Percentiles rank a stretch among this genome's conserved stretches.
Evolutionary conservation across 1,140 invertebrate genomes (phyloP).

Genomic region (Epicauta chinensis): DNA sequence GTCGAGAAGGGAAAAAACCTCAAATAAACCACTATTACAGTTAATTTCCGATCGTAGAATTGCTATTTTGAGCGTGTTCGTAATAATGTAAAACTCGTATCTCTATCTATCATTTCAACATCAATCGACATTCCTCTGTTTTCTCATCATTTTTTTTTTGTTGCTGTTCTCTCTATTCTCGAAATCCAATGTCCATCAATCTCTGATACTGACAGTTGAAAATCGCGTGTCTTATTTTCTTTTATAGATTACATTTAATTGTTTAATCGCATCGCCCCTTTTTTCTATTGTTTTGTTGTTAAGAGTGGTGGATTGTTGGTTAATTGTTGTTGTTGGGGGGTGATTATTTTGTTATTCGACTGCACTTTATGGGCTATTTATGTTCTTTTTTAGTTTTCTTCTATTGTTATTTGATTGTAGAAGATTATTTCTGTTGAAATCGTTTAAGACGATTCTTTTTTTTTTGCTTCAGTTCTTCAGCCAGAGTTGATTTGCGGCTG

Average conservation of each 20-base stretch:
- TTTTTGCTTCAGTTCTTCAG: constrained; percentile 7
- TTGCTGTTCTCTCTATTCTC: too few species aligned
- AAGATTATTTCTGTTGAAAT: constrained; percentile 14
- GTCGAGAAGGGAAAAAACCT: constrained; percentile 9
- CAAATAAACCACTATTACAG: constrained; percentile 20
- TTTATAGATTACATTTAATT: constrained; percentile 29
- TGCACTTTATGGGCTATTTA: too few species aligned
- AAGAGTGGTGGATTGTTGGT: neutral
- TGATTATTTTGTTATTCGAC: too few species aligned
- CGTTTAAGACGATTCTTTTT: constrained; percentile 21
- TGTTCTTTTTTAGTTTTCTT: too few species aligned
- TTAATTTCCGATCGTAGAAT: too few species aligned
- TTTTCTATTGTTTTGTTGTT: neutral
- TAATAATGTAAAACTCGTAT: too few species aligned
- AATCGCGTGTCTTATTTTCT: constrained; percentile 25
- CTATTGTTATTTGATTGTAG: too few species aligned
- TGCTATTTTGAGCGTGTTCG: too few species aligned
- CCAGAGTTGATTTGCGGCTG: constrained; percentile 28
- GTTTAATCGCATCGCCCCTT: constrained; percentile 20
- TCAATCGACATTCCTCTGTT: too few species aligned
- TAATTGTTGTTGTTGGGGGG: neutral
- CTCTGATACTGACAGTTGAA: constrained; percentile 23
- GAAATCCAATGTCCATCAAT: constrained; percentile 25
- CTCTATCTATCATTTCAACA: too few species aligned
- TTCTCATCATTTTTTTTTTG: too few species aligned